Conservation (phyloP, 2,113 vertebrate species). For the Silurus meridionalis region DNA sequence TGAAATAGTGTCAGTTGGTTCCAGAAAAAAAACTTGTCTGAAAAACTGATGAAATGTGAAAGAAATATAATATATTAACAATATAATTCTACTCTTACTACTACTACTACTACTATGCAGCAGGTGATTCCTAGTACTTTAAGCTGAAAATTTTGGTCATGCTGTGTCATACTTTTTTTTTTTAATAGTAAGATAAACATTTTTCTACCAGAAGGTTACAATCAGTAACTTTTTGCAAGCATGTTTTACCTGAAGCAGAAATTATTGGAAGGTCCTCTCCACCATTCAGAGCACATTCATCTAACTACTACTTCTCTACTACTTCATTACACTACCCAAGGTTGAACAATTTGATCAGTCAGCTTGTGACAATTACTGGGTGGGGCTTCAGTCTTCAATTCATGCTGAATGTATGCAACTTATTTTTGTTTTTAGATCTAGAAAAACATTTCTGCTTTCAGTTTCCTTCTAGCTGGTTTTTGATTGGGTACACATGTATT, state of each 20-base stretch:
- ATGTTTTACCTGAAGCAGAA: conserved; percentile 19
- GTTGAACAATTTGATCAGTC: neutral
- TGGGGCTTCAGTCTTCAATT: conserved; percentile 1
- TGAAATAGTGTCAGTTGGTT: neutral
- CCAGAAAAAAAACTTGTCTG: neutral
- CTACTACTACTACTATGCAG: neutral
- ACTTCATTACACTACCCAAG: no score
- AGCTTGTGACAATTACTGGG: conserved; percentile 10
- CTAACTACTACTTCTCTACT: no score
- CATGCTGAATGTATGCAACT: no score
- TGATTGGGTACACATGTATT: neutral
- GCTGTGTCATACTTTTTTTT: neutral
- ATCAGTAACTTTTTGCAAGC: neutral
- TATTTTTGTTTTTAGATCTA: neutral
- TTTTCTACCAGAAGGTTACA: no score
- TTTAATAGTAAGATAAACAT: no score
- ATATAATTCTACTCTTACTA: neutral
- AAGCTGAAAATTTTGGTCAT: neutral
- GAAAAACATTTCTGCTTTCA: neutral
- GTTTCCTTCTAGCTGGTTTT: neutral
- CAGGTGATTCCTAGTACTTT: neutral
- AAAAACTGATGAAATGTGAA: neutral
- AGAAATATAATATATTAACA: neutral
- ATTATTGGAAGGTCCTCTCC: neutral
- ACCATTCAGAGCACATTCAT: neutral